Evolutionary conservation across 1,140 invertebrate species (phyloP).

Genomic region (Cylas formicarius): DNA sequence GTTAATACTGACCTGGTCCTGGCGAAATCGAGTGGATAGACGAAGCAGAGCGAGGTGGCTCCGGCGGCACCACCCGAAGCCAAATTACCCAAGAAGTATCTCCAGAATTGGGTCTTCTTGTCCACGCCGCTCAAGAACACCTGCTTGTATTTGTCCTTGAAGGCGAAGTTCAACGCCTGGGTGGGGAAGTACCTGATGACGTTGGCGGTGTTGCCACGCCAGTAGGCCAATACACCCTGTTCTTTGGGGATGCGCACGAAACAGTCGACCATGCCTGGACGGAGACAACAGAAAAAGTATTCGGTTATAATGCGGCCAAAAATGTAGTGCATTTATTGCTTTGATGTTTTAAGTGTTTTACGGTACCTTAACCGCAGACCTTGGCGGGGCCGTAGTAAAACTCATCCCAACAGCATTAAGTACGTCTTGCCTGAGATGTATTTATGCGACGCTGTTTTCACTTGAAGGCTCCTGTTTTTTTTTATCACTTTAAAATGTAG

Average conservation of each 20-base stretch:
- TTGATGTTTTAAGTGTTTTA: no score
- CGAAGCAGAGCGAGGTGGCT: conserved; percentile 88
- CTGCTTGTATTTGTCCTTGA: conserved; percentile 85
- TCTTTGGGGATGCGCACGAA: conserved; percentile 79
- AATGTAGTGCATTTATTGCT: no score
- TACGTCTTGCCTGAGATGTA: no score
- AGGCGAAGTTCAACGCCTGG: conserved; percentile 94
- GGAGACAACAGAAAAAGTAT: no score
- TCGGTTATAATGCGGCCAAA: no score
- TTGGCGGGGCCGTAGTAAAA: no score
- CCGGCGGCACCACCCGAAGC: conserved; percentile 91
- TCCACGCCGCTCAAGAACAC: conserved; percentile 77
- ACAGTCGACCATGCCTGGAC: conserved; percentile 75
- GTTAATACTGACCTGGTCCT: conserved; percentile 65
- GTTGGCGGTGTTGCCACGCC: conserved; percentile 92
- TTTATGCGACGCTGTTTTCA: no score
- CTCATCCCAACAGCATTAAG: no score
- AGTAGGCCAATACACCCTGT: conserved; percentile 77
- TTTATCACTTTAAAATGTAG: no score
- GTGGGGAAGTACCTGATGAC: conserved; percentile 91
- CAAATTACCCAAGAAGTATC: conserved; percentile 79
- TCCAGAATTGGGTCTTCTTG: conserved; percentile 80
- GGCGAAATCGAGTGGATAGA: conserved; percentile 92
- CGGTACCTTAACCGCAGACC: no score
- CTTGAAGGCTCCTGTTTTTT: no score